A percentile compares a stretch with the other conserved stretches of the same genome.
Evolutionary conservation across 2,113 vertebrate genomes (phyloP).

Genomic region (Rhinolophus ferrumequinum): DNA sequence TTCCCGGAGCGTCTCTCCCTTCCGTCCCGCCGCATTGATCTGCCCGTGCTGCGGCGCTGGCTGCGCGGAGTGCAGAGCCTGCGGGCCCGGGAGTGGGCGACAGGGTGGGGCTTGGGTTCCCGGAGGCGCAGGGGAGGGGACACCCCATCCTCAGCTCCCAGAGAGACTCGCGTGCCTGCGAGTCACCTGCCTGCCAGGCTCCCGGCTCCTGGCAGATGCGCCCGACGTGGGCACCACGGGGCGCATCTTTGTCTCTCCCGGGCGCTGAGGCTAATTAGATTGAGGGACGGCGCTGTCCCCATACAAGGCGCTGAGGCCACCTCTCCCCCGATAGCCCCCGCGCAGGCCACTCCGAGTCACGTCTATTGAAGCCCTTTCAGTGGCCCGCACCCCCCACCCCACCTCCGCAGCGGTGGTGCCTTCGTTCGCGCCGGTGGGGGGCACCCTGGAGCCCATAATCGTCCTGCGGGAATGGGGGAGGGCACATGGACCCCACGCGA

Average conservation of each 20-base stretch:
- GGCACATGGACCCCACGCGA: neutral
- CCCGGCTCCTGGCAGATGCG: conserved; percentile 80
- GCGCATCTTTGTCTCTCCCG: conserved; percentile 88
- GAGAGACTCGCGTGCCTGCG: conserved; percentile 92
- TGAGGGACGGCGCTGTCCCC: neutral
- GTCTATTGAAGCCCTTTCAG: neutral
- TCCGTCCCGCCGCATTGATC: neutral
- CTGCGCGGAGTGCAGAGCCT: neutral
- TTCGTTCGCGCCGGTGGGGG: neutral
- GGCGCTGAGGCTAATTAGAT: conserved; percentile 92
- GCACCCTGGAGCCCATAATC: neutral
- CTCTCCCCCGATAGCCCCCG: neutral
- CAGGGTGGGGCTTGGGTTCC: neutral
- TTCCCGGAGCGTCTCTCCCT: neutral
- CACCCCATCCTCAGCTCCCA: conserved; percentile 68
- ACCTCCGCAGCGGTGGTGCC: neutral
- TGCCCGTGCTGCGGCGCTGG: neutral
- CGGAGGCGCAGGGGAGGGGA: neutral
- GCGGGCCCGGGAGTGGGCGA: accelerated
- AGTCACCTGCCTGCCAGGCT: conserved; percentile 92
- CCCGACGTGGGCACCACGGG: conserved; percentile 89
- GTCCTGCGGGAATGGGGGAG: neutral
- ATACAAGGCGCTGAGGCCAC: neutral
- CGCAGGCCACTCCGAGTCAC: neutral
- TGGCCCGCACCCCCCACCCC: neutral